A percentile compares a stretch with the other conserved stretches of the same genome.
Conservation (phyloP, 2,888 invertebrate genomes). For the Lucinisca nassula region DNA sequence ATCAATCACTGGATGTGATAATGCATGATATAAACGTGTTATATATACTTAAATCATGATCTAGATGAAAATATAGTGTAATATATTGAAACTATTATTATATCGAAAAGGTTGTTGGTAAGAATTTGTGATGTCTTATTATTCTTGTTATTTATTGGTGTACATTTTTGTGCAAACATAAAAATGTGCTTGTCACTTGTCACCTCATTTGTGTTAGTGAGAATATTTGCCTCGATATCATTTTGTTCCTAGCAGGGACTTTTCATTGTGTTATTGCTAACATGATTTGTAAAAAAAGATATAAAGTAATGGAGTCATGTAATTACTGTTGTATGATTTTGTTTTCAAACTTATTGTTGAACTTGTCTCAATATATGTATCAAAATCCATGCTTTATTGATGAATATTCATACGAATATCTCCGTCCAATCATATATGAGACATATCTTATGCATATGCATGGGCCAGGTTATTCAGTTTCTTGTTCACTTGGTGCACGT, state of each 20-base stretch:
- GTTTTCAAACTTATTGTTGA: neutral
- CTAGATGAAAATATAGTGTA: neutral
- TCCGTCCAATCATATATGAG: slow-evolving; percentile 69
- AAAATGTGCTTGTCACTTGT: neutral
- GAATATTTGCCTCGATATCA: no score
- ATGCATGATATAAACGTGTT: neutral
- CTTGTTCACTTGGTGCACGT: neutral
- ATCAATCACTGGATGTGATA: slow-evolving; percentile 1
- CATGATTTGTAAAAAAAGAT: no score
- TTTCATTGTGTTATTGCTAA: no score
- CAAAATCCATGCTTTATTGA: neutral
- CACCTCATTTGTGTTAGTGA: neutral
- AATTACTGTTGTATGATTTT: neutral
- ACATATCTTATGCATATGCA: slow-evolving; percentile 46
- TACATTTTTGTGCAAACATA: neutral
- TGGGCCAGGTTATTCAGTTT: neutral
- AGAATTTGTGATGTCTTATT: neutral
- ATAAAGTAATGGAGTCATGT: neutral
- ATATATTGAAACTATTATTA: slow-evolving; percentile 13
- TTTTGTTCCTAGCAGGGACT: no score
- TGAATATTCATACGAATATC: slow-evolving; percentile 16
- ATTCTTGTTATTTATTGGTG: neutral
- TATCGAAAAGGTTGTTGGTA: slow-evolving; percentile 7
- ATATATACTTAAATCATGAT: neutral
- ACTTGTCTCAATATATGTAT: neutral